A percentile compares a stretch with the other conserved stretches of the same genome.
Conservation (phyloP, 2,797 vertebrate genomes). For the Arnoldichthys spilopterus region DNA sequence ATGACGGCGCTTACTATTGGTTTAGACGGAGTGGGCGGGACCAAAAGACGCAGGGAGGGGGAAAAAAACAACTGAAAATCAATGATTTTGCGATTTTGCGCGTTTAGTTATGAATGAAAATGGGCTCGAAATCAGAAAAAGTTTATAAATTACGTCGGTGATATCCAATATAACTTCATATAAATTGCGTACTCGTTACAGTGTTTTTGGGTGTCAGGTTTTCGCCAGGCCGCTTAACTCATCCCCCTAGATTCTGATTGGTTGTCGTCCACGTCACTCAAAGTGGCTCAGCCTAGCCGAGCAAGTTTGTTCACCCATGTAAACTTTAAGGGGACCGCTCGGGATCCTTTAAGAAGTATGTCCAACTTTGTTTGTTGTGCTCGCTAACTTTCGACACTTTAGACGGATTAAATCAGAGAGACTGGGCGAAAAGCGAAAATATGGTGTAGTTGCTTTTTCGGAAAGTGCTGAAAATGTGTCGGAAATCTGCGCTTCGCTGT, state of each 20-base stretch:
- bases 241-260: neutral
- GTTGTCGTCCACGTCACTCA: slow-evolving; percentile 42
- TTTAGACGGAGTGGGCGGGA: neutral
- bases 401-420: neutral
- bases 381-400: neutral
- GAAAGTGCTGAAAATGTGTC: neutral
- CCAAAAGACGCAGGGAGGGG: no score
- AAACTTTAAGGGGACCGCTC: slow-evolving; percentile 34
- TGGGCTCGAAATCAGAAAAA: neutral
- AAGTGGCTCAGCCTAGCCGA: neutral
- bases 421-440: no score
- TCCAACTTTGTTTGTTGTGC: slow-evolving; percentile 14
- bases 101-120: neutral
- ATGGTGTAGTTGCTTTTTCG: neutral
- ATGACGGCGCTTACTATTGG: slow-evolving; percentile 6
- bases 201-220: neutral
- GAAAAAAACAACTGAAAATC: no score
- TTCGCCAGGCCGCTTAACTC: rapidly evolving
- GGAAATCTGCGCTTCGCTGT: neutral
- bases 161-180: neutral
- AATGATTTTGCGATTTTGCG: neutral
- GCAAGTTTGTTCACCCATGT: slow-evolving; percentile 38
- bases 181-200: neutral
- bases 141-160: neutral
- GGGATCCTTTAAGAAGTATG: slow-evolving; percentile 44